Evolutionary conservation across 2,888 invertebrate genomes (phyloP), one percentile per base, ranked within the genome.

Genomic region (Spodoptera littoralis): DNA sequence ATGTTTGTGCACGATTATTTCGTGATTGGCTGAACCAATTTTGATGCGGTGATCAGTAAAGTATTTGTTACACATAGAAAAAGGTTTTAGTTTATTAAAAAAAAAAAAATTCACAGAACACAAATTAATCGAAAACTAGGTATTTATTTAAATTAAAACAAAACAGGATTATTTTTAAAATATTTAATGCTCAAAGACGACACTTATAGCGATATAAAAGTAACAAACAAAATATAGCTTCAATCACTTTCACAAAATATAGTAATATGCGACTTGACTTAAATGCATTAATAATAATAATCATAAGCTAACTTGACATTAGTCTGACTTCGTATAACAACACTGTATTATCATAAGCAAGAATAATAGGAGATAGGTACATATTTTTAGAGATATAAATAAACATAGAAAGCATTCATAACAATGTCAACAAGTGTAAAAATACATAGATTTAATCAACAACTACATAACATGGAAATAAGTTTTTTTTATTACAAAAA

Each of bases 341-440:
- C 63, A 67, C 48, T 54, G 6, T 49, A 42, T 44, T 36, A 18
- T 59, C 59, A 68, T 74, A 75, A 77, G 62, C 79, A 74, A 83
- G 76, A 74, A 72, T 79, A 77, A 76, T 36, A 36, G 36, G 36
- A 54, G 64, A 72, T 76, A 77, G 30, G 68, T 76, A 44, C 18
- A 59, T 13, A 46, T 45, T 50, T 58, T 56, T 47, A 43, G 24
- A 55, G n/a, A 52, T 75, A 71, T 56, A 60, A 66, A 71, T 59
- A 59, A 60, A 71, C 55, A 66, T 47, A 57, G 49, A 71, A 70
- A 68, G 69, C 65, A 64, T 65, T 52, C 47, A 47, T 57, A 76
- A 76, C 53, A 65, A 68, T 66, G 41, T 61, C 62, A 79, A 79
- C 67, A 67, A 72, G 61, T 74, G 73, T 81, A 80, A 60, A 75